A percentile compares a stretch with the other conserved stretches of the same genome.
These are phyloP conservation scores for Kradibia gibbosae DNA, from an alignment of 1,140 invertebrate genomes.

Conservation along the genomic window DNA sequence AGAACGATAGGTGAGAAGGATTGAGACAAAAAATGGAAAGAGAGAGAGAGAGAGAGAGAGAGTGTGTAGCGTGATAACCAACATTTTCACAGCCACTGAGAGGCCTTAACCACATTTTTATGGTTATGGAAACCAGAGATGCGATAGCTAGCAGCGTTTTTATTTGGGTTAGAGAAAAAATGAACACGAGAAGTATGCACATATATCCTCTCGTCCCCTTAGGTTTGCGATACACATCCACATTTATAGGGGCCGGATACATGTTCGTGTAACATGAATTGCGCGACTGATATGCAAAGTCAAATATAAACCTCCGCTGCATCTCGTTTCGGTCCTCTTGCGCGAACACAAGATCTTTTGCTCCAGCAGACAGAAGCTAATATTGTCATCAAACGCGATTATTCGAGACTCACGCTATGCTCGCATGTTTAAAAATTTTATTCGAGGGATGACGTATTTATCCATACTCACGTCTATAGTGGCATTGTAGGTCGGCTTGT, in stretches of 20 bases:
- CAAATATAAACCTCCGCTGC: not conserved
- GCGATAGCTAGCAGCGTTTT: constrained; percentile 28
- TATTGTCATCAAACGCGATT: constrained; percentile 3
- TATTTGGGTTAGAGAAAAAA: constrained; percentile 27
- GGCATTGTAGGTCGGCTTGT: too few species aligned
- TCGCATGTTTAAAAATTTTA: too few species aligned
- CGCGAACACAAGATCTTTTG: constrained; percentile 24
- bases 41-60: not conserved
- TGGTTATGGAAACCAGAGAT: constrained; percentile 25
- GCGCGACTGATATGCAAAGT: not conserved
- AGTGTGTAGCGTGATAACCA: constrained; percentile 1
- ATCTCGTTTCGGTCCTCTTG: not conserved
- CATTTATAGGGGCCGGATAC: constrained; percentile 15
- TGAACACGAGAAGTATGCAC: not conserved
- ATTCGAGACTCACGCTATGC: too few species aligned
- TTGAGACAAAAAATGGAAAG: not conserved
- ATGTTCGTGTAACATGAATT: not conserved
- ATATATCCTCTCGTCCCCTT: not conserved
- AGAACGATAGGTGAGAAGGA: not conserved
- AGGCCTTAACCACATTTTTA: constrained; percentile 26
- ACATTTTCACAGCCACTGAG: constrained; percentile 11
- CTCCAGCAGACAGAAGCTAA: constrained; percentile 19
- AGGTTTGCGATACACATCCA: not conserved
- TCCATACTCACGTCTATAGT: too few species aligned
- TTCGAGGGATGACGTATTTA: too few species aligned